Conservation (phyloP, 2,888 invertebrate species). For the Dicyrtoma fusca region DNA sequence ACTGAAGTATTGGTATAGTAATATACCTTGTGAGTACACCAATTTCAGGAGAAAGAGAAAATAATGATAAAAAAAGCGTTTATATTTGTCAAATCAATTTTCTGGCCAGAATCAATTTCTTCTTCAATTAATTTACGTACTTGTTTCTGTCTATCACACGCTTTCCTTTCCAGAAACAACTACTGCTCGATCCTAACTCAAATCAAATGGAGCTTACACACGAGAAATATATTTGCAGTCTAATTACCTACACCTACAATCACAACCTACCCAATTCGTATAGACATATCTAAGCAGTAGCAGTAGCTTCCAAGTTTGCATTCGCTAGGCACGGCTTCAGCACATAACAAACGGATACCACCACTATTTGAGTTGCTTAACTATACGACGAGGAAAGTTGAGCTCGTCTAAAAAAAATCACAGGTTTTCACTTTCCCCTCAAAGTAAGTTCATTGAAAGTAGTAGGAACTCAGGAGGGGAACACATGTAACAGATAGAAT, state of each 20-base stretch:
- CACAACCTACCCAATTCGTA: too few species aligned
- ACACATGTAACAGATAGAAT: too few species aligned
- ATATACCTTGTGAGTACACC: neutral
- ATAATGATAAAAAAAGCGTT: neutral
- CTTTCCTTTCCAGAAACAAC: too few species aligned
- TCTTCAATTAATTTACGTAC: neutral
- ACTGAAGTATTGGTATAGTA: neutral
- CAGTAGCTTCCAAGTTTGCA: too few species aligned
- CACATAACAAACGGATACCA: too few species aligned
- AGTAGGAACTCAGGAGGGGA: too few species aligned
- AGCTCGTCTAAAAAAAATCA: neutral
- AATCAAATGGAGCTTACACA: too few species aligned
- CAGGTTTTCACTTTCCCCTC: constrained; percentile 3
- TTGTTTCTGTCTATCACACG: too few species aligned
- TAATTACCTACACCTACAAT: constrained; percentile 20
- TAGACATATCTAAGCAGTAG: too few species aligned
- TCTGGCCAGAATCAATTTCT: constrained; percentile 27
- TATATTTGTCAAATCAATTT: constrained; percentile 32
- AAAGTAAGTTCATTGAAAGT: too few species aligned
- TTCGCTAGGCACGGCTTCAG: too few species aligned
- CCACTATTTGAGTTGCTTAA: neutral
- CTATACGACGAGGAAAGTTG: neutral
- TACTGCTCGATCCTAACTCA: too few species aligned
- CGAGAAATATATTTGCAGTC: constrained; percentile 6
- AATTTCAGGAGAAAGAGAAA: neutral